A percentile compares a stretch with the other conserved stretches of the same genome.
phyloP scores from a whole-genome alignment of 2,113 vertebrate species.

The Dipodomys merriami region DNA sequence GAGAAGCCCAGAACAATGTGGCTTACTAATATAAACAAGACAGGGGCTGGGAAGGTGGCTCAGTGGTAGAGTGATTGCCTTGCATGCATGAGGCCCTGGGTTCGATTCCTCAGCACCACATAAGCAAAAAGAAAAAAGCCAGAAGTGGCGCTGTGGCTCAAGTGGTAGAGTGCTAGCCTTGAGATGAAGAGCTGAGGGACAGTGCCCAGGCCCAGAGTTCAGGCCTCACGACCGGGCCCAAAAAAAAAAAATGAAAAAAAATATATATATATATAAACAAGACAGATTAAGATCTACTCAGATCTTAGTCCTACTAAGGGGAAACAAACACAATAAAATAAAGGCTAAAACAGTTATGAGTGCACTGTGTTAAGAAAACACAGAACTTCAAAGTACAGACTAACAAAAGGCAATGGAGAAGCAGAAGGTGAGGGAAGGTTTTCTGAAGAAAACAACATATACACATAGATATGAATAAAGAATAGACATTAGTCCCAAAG shows the following conservation, averaged over 20 bases:
- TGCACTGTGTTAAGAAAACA: neutral
- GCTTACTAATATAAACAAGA: constrained; percentile 20
- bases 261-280: constrained; percentile 45
- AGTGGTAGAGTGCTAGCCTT: no score
- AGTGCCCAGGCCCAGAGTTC: no score
- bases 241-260: no score
- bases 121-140: no score
- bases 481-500: neutral
- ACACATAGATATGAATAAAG: neutral
- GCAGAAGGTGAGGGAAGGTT: neutral
- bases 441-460: constrained; percentile 20
- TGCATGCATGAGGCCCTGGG: no score
- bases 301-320: no score
- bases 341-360: neutral
- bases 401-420: neutral
- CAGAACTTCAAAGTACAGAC: neutral
- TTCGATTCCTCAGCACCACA: no score
- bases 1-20: neutral
- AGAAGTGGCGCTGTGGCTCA: no score
- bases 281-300: neutral
- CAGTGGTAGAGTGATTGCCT: no score
- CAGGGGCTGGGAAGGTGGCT: no score
- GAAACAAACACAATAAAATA: constrained; percentile 3
- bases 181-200: no score
- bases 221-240: no score